Evolutionary conservation across 2,113 vertebrate genomes (phyloP).

Genomic region (Acanthisitta chloris): DNA sequence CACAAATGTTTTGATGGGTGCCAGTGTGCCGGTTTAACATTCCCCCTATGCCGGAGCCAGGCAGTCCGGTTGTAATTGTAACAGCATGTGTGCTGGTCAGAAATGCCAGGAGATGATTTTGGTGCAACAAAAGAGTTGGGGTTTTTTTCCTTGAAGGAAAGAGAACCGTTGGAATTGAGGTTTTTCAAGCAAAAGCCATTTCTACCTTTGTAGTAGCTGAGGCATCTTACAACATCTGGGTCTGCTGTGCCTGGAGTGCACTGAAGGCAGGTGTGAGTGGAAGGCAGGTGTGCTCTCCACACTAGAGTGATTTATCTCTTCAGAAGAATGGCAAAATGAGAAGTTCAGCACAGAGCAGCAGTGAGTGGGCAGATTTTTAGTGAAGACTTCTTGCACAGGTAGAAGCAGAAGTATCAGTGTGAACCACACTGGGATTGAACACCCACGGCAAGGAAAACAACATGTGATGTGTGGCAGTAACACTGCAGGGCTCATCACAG

Average conservation of each 20-base stretch:
- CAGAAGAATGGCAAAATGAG: not conserved
- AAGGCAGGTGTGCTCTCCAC: not conserved
- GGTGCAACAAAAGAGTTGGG: slow-evolving; percentile 64
- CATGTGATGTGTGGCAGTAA: not conserved
- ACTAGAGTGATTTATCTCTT: not conserved
- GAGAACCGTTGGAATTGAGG: slow-evolving; percentile 46
- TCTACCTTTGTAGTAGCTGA: not conserved
- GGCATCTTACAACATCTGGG: not conserved
- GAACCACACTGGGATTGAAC: not conserved
- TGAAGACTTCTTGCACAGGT: not conserved
- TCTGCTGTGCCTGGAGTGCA: not conserved
- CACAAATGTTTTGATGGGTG: slow-evolving; percentile 78
- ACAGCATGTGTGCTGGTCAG: slow-evolving; percentile 76
- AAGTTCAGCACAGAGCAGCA: not conserved
- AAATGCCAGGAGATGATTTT: slow-evolving; percentile 70
- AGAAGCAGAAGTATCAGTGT: not conserved
- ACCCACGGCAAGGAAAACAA: not conserved
- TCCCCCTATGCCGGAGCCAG: slow-evolving; percentile 72
- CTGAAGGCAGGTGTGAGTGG: not conserved
- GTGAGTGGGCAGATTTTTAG: not conserved
- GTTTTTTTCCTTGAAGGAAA: slow-evolving; percentile 57
- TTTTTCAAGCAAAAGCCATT: slow-evolving; percentile 60
- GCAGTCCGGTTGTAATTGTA: slow-evolving; percentile 75
- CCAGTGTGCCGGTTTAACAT: slow-evolving; percentile 74
- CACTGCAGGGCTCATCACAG: not conserved